phyloP scores from a whole-genome alignment of 2,797 vertebrate genomes.

The Characodon lateralis region DNA sequence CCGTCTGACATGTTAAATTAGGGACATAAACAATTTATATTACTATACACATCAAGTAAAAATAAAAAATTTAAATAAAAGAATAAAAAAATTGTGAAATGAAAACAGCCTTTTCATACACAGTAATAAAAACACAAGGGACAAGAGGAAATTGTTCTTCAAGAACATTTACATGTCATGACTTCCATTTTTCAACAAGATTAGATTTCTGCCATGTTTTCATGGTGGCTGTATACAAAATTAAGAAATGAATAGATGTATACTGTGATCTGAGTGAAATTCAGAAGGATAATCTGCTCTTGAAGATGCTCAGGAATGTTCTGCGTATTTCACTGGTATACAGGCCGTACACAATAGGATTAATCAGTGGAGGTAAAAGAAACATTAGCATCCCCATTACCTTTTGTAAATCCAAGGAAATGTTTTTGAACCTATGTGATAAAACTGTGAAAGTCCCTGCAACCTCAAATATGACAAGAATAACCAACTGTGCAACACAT shows the following conservation, averaged over 20 bases:
- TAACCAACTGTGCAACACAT: constrained; percentile 74
- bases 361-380: constrained; percentile 75
- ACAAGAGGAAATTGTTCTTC: not conserved
- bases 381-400: constrained; percentile 81
- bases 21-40: not conserved
- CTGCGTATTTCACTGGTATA: constrained; percentile 75
- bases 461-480: constrained; percentile 77
- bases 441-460: constrained; percentile 76
- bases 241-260: not conserved
- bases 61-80: not conserved
- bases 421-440: constrained; percentile 75
- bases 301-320: constrained; percentile 59
- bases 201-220: not conserved
- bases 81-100: not conserved
- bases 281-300: constrained; percentile 23
- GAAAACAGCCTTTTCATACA: not conserved
- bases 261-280: not conserved
- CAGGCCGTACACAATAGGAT: constrained; percentile 80
- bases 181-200: not conserved
- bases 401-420: constrained; percentile 74
- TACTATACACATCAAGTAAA: not conserved
- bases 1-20: not conserved
- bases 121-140: not conserved
- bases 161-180: not conserved
- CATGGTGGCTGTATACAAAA: not conserved